These are phyloP conservation scores for Oscheius sp. DNA, from an alignment of 1,140 invertebrate genomes.

Conservation along the genomic window DNA sequence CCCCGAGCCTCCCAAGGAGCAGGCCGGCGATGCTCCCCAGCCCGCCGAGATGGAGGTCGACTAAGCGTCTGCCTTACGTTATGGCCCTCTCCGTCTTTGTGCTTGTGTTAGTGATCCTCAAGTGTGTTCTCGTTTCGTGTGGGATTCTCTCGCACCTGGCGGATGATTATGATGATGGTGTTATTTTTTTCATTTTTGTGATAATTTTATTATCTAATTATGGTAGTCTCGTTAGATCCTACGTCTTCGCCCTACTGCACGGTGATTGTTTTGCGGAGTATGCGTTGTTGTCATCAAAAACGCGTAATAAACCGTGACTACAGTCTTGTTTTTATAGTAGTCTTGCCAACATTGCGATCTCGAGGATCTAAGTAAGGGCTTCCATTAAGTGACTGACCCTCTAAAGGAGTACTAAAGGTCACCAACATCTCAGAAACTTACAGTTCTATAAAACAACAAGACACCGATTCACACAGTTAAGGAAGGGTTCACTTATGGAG, in stretches of 20 bases:
- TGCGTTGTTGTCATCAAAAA: background rate
- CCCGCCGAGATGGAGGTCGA: constrained; percentile 31
- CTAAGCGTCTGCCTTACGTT: constrained; percentile 10
- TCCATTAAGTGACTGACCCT: too few species aligned
- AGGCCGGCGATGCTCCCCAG: background rate
- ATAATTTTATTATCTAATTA: background rate
- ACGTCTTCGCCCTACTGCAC: too few species aligned
- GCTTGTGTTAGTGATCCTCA: background rate
- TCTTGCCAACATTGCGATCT: too few species aligned
- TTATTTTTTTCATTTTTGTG: background rate
- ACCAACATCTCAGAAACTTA: too few species aligned
- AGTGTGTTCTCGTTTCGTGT: background rate
- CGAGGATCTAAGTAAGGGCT: too few species aligned
- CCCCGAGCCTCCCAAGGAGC: constrained; percentile 17
- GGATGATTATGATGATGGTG: background rate
- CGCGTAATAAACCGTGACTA: background rate
- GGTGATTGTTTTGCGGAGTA: background rate
- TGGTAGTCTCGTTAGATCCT: too few species aligned
- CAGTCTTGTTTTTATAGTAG: too few species aligned
- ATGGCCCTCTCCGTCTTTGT: too few species aligned
- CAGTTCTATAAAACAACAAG: too few species aligned
- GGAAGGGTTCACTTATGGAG: background rate
- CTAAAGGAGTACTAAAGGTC: too few species aligned
- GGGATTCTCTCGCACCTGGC: too few species aligned
- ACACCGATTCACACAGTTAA: too few species aligned